phyloP scores from a whole-genome alignment of 1,140 invertebrate species.

The Macrobrachium nipponense region DNA sequence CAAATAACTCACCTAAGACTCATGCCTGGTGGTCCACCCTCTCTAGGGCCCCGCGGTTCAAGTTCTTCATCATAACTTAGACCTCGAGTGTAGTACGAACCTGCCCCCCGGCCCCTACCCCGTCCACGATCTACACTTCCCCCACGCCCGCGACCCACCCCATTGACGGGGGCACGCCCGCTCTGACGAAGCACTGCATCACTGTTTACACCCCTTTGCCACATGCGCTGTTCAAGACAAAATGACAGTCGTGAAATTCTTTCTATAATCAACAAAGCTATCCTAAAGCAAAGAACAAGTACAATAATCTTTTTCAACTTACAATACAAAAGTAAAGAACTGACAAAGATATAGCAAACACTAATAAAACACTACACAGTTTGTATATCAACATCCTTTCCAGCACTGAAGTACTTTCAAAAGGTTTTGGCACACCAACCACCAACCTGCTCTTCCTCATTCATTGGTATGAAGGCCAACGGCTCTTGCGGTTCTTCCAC shows the following conservation, averaged over 20 bases:
- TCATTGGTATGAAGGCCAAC: constrained; percentile 79
- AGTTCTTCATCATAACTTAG: constrained; percentile 72
- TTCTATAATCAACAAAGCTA: background rate
- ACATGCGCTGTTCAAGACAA: constrained; percentile 70
- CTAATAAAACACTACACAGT: no score
- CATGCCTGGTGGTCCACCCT: constrained; percentile 60
- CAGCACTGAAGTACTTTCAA: no score
- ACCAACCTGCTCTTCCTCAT: constrained; percentile 83
- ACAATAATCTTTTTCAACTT: no score
- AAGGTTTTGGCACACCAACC: no score
- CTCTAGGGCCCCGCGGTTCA: constrained; percentile 65
- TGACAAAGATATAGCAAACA: no score
- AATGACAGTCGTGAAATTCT: background rate
- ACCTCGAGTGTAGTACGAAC: constrained; percentile 68
- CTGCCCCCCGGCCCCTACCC: constrained; percentile 72
- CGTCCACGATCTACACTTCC: constrained; percentile 74
- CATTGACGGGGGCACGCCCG: constrained; percentile 66
- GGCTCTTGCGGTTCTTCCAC: constrained; percentile 83
- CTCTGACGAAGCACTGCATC: constrained; percentile 70
- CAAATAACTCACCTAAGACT: constrained; percentile 36
- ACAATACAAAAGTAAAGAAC: no score
- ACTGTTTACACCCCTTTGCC: constrained; percentile 75
- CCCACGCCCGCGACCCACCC: constrained; percentile 71
- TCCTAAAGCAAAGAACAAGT: background rate
- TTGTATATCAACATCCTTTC: no score